Conservation (phyloP, 1,140 invertebrate species). For the Phocides pigmalion region DNA sequence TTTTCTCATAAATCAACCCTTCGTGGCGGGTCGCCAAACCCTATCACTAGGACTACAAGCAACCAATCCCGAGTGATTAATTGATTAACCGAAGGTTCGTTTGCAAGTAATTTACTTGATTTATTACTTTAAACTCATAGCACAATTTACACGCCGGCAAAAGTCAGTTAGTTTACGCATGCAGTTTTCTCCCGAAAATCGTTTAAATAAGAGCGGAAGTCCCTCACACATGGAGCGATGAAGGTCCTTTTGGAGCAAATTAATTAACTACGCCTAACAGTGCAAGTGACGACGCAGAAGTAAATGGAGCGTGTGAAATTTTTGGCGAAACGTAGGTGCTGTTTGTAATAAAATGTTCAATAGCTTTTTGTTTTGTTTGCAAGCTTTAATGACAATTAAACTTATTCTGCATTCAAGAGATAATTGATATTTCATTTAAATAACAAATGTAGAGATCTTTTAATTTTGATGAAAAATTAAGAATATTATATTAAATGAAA, state of each 20-base stretch:
- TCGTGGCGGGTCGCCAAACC: slow-evolving; percentile 55
- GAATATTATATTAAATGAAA: too few species aligned
- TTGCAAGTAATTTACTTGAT: slow-evolving; percentile 76
- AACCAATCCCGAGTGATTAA: slow-evolving; percentile 76
- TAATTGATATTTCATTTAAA: too few species aligned
- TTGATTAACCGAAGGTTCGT: slow-evolving; percentile 74
- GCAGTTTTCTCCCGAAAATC: slow-evolving; percentile 38
- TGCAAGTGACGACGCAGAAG: slow-evolving; percentile 46
- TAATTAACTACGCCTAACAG: slow-evolving; percentile 51
- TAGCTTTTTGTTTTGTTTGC: not conserved
- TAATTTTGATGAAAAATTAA: too few species aligned
- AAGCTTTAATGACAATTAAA: not conserved
- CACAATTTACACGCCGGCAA: slow-evolving; percentile 41
- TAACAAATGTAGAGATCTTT: too few species aligned
- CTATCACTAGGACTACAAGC: slow-evolving; percentile 65
- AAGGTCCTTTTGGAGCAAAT: slow-evolving; percentile 44
- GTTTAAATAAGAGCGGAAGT: slow-evolving; percentile 41
- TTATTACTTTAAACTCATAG: slow-evolving; percentile 57
- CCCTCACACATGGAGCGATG: slow-evolving; percentile 35
- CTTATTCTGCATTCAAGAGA: too few species aligned
- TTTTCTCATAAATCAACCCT: slow-evolving; percentile 79
- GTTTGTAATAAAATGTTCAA: slow-evolving; percentile 15
- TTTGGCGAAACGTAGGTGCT: slow-evolving; percentile 2
- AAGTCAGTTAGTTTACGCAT: slow-evolving; percentile 40
- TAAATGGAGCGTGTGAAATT: slow-evolving; percentile 42